phyloP scores from a whole-genome alignment of 2,113 vertebrate genomes.

The Indri indri region DNA sequence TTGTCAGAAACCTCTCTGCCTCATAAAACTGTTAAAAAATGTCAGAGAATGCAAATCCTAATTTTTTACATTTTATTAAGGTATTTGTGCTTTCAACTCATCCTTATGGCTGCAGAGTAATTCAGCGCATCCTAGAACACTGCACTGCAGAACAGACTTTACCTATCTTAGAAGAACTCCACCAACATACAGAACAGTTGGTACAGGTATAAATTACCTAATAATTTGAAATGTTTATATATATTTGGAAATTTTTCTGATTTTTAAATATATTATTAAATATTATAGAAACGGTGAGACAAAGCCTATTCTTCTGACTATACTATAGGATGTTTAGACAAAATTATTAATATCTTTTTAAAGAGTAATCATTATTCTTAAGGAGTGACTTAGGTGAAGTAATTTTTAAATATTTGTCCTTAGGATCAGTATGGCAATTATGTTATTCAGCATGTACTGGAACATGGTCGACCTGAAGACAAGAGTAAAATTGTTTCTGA shows the following conservation, averaged over 20 bases:
- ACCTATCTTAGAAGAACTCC: constrained; percentile 94
- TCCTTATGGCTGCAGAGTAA: constrained; percentile 97
- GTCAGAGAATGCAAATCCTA: not conserved
- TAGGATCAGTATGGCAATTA: constrained; percentile 99
- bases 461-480: constrained; percentile 97
- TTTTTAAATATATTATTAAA: not conserved
- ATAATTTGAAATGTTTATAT: not conserved
- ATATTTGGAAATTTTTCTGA: not conserved
- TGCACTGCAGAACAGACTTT: constrained; percentile 97
- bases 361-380: not conserved
- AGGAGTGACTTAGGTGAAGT: constrained; percentile 7
- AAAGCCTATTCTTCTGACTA: not conserved
- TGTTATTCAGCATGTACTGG: constrained; percentile 98
- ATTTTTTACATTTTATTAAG: constrained; percentile 79
- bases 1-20: not conserved
- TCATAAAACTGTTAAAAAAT: not conserved
- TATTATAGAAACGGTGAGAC: not conserved
- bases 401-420: constrained; percentile 70
- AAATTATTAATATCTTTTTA: not conserved
- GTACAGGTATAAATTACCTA: constrained; percentile 89
- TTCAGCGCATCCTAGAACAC: constrained; percentile 97
- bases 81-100: constrained; percentile 98
- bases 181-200: constrained; percentile 96
- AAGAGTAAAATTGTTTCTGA: constrained; percentile 99
- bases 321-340: not conserved